A percentile compares a stretch with the other conserved stretches of the same genome.
Evolutionary conservation across 2,797 vertebrate species (phyloP).

Genomic region (Rhinoraja longicauda): DNA sequence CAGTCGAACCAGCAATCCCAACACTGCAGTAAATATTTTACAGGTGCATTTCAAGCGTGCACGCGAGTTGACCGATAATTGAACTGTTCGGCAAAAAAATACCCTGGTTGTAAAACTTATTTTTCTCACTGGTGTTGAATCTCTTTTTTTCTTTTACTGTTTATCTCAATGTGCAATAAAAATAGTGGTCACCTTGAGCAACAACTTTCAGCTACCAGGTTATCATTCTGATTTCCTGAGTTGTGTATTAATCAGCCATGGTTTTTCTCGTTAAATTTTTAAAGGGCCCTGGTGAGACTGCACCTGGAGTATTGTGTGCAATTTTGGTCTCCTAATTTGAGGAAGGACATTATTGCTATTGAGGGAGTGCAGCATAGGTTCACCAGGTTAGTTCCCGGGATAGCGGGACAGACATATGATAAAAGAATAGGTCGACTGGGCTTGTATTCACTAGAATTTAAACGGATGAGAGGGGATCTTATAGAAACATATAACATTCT

Average conservation of each 20-base stretch:
- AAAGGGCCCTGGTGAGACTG: too few species aligned
- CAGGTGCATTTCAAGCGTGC: not conserved
- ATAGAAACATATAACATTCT: too few species aligned
- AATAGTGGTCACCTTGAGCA: not conserved
- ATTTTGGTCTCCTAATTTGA: too few species aligned
- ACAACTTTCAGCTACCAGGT: not conserved
- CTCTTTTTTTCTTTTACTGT: not conserved
- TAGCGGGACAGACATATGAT: too few species aligned
- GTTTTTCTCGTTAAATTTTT: not conserved
- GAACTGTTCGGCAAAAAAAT: not conserved
- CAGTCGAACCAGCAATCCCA: not conserved
- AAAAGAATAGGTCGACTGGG: too few species aligned
- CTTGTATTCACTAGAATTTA: too few species aligned
- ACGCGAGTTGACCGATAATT: not conserved
- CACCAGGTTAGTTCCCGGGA: too few species aligned
- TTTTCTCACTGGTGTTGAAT: not conserved
- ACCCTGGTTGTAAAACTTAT: not conserved
- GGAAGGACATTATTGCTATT: too few species aligned
- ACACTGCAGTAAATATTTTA: not conserved
- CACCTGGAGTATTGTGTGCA: too few species aligned
- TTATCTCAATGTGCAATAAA: not conserved
- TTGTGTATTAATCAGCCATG: not conserved
- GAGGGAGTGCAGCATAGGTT: too few species aligned
- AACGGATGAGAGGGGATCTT: too few species aligned
- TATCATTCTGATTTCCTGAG: not conserved